Base-by-base conservation (phyloP, 2,888 invertebrate species). In the Ennomos erosarius region DNA sequence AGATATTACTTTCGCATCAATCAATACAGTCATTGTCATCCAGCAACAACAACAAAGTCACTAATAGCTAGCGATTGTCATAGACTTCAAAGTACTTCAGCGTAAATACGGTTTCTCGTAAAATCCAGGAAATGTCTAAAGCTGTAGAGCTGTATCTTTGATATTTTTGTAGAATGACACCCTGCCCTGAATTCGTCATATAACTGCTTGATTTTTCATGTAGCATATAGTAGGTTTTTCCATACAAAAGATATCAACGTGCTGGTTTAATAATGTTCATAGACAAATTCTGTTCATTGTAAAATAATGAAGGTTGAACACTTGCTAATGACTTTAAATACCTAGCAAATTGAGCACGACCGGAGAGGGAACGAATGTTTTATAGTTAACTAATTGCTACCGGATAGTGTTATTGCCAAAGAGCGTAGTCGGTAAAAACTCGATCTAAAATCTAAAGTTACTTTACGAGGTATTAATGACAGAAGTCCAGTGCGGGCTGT, bases 1-100 rank as follows among this genome's bases (percentile, higher is more conserved):
- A 76, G 71, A 85, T 79, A 90, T 90, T 88, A 84, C 87, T 84
- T 84, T 83, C 88, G 64, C 87, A 89, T 90, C 89, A 88, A 89
- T 90, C 89, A 88, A 78, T 68, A 65, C 70, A 74, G 77, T 78
- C 79, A 87, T 88, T 90, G 90, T 88, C 87, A 85, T 86, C 78
- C 77, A 74, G 78, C 68, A 70, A 73, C 81, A 80, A 78, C 79
- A 78, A 78, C 76, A 76, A 58, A 64, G 61, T 64, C 69, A 64
- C 64, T 69, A 76, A 75, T 75, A 65, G 65, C 68, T 66, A 72
- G 67, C 60, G 58, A 69, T 65, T 64, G 65, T 70, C 71, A 73
- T 74, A 69, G 64, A 69, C 64, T 62, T 77, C 26, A 42, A 49
- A 63, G 62, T 64, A 66, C 57, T 65, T 64, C 48, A 10, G 26